Base-by-base conservation (phyloP, 2,113 vertebrate genomes). In the Boulengeromyrus knoepffleri region DNA sequence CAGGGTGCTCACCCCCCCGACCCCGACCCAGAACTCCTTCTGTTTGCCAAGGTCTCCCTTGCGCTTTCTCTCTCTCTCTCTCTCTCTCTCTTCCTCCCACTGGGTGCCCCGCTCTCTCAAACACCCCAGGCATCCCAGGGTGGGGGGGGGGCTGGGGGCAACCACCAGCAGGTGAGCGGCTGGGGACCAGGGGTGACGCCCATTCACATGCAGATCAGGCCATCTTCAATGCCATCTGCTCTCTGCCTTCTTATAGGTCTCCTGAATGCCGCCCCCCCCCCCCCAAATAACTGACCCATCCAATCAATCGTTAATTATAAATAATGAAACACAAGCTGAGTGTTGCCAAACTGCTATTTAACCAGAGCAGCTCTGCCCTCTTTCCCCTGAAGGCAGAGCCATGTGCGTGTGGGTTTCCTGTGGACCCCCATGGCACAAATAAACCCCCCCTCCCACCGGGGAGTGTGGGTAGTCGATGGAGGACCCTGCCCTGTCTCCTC, bases 161-260 rank as follows among this genome's bases (percentile, higher is more conserved):
- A 3, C 62, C 56, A 77, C 85, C 89, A 90, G 89, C 89, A 90
- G 89, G 89, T 87, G 89, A 90, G 47, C 56, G 58, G 56, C 24
- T 31, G 46, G n/a, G 42, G 45, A 17, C 27, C 31, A 49, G 39
- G 66, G 89, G 27, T 87, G 47, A 46, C 45, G 27, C 24, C 85
- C 83, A 90, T 90, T 90, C 70, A 87, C 87, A 91, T 92, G 91
- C 90, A 92, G 92, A 92, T 93, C 90, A 91, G 89, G 91, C 52
- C 13, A 87, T 90, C 58, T 84, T 91, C 36, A 77, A 77, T 77
- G 66, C 74, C 84, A 91, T 93, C 93, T 93, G 93, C 91, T 85
- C 83, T 85, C 46, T 46, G 42, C 21, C 83, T 24, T 24, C 21
- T 49, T 85, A n/a, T 47, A 45, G 83, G 62, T 31, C 70, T 77